phyloP scores from a whole-genome alignment of 64 coral and sea anemone genomes.

The Anthopleura sola region DNA sequence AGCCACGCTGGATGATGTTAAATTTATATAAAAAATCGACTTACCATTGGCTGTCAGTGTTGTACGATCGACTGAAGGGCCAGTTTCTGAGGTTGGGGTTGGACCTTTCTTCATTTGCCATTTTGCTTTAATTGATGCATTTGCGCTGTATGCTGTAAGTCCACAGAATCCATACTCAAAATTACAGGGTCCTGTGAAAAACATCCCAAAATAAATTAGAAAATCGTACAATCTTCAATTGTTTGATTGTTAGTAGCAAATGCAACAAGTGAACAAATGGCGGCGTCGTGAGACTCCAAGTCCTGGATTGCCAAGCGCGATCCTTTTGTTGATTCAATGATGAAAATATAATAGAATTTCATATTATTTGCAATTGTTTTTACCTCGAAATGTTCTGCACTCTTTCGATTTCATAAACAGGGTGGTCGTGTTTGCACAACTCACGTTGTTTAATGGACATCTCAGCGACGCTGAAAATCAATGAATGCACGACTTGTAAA shows the following conservation, averaged over 20 bases:
- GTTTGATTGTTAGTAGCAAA: no score
- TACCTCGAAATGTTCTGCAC: not conserved
- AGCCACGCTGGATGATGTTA: no score
- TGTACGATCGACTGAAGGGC: not conserved
- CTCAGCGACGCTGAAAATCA: not conserved
- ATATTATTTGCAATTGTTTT: not conserved
- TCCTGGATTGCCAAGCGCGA: not conserved
- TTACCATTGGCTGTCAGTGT: no score
- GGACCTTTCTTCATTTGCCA: slow-evolving; percentile 36
- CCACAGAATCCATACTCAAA: slow-evolving; percentile 44
- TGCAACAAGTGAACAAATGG: no score
- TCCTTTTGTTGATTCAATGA: not conserved
- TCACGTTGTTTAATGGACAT: not conserved
- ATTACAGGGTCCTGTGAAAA: slow-evolving; percentile 9
- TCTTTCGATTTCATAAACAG: not conserved
- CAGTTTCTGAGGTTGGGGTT: slow-evolving; percentile 17
- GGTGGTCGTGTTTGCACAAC: not conserved
- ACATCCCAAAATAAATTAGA: not conserved
- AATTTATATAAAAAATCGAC: no score
- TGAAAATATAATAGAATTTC: not conserved
- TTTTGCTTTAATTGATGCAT: not conserved
- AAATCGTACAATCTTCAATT: no score
- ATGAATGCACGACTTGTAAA: no score
- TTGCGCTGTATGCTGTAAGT: slow-evolving; percentile 8
- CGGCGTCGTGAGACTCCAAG: not conserved